phyloP scores from a whole-genome alignment of 2,888 invertebrate species.

The Adelphocoris suturalis region DNA sequence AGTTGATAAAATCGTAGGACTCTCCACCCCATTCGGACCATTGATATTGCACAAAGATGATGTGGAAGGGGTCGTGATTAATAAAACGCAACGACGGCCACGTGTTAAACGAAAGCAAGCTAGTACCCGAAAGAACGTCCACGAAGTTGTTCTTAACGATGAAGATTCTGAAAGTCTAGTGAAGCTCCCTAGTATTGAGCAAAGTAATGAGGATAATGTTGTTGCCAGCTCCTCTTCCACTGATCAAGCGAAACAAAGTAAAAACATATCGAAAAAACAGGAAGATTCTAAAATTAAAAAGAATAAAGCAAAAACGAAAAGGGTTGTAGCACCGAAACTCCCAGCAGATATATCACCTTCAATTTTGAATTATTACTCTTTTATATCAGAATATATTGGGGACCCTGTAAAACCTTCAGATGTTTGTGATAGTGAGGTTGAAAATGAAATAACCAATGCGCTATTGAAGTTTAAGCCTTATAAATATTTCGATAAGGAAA shows the following conservation, averaged over 20 bases:
- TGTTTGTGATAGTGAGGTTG: constrained; percentile 6
- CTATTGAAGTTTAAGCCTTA: constrained; percentile 46
- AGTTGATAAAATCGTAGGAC: neutral
- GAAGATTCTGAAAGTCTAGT: neutral
- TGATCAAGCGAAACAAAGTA: neutral
- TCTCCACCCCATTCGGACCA: neutral
- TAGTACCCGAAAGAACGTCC: neutral
- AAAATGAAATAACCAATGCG: neutral
- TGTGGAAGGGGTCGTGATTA: constrained; percentile 9
- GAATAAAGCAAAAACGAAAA: neutral
- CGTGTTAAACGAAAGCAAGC: neutral
- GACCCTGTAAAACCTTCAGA: constrained; percentile 24
- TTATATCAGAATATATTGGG: neutral
- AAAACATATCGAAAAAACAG: neutral
- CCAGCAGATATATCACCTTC: neutral
- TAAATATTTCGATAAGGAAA: constrained; percentile 41
- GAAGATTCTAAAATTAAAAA: neutral
- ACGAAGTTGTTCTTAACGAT: constrained; percentile 3
- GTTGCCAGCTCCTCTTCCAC: too few species aligned
- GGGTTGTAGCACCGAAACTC: neutral
- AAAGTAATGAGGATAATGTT: too few species aligned
- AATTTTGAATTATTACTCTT: constrained; percentile 20
- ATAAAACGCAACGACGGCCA: neutral
- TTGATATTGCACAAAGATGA: constrained; percentile 12
- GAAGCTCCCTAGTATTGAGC: too few species aligned